Evolutionary conservation across 2,113 vertebrate genomes (phyloP).

Genomic region (Melanerpes aurifrons): DNA sequence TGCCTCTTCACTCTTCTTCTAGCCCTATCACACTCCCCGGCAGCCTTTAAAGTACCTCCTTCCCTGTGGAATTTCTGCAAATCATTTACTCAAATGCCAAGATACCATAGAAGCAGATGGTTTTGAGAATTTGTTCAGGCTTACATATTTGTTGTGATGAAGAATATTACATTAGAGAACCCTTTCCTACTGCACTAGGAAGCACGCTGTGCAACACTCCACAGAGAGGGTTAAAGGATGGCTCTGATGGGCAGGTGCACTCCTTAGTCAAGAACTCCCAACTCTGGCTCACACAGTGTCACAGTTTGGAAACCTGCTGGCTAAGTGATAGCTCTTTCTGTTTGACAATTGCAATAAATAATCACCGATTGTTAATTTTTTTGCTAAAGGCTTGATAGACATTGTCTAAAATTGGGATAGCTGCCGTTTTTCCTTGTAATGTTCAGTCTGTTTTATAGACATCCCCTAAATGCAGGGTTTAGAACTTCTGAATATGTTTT

Average conservation of each 20-base stretch:
- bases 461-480: not conserved
- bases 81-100: conserved; percentile 66
- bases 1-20: conserved; percentile 68
- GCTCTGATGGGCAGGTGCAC: conserved; percentile 19
- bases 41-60: conserved; percentile 65
- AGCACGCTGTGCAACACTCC: not conserved
- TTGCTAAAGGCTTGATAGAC: not conserved
- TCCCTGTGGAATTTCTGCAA: conserved; percentile 72
- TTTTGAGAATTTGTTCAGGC: conserved; percentile 40
- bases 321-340: not conserved
- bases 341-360: not conserved
- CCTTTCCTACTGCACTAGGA: conserved; percentile 14
- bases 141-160: conserved; percentile 27
- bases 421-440: not conserved
- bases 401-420: not conserved
- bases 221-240: not conserved
- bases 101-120: conserved; percentile 64
- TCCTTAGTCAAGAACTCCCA: conserved; percentile 13
- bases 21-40: conserved; percentile 53
- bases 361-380: not conserved
- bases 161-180: not conserved
- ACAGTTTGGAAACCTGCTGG: not conserved
- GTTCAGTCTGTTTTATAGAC: not conserved
- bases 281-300: not conserved
- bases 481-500: not conserved